Evolutionary conservation across 2,797 vertebrate genomes (phyloP), one percentile per base, ranked within the genome.

Genomic region (Pterois miles): DNA sequence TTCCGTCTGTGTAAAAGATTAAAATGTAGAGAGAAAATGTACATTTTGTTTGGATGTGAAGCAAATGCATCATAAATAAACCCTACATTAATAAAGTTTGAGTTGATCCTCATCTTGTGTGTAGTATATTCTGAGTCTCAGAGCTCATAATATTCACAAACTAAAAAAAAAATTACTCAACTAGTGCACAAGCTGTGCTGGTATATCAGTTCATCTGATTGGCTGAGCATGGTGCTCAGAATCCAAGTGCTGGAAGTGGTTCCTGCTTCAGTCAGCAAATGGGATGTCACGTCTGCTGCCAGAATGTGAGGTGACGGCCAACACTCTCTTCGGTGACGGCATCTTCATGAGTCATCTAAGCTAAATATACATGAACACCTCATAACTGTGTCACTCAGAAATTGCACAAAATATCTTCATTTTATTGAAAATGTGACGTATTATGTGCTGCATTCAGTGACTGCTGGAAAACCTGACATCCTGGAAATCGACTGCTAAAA

Each of bases 191-290:
- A 67, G 74, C 76, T 48, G 54, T 72, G 67, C 58, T 65, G 62
- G n/a, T 69, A 54, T 76, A 77, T 71, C 31, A 78, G 71, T 59
- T 63, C 2, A 53, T 22, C 65, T 77, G 74, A 87, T 63, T 84
- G 87, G 83, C 83, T 23, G 18, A 77, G 70, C 72, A 33, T 3
- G 73, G 36, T 10, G 59, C 66, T 74, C 2, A 27, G 80, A 68
- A 80, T 77, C 76, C 78, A 71, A 80, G 73, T 12, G 73, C 54
- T 89, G 82, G 76, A 86, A 83, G 68, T 65, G 25, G 50, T 85
- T 84, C 53, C 56, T 75, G 85, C 81, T 77, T 86, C 52, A 86
- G 83, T 88, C 86, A 87, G 87, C 87, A 86, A 88, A 88, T 76
- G 34, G 63, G 74, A 73, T 80, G 68, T 86, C 58, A 68, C 14